A percentile compares a stretch with the other conserved stretches of the same genome.
Evolutionary conservation across 2,113 vertebrate genomes (phyloP).

Genomic region (Caretta caretta): DNA sequence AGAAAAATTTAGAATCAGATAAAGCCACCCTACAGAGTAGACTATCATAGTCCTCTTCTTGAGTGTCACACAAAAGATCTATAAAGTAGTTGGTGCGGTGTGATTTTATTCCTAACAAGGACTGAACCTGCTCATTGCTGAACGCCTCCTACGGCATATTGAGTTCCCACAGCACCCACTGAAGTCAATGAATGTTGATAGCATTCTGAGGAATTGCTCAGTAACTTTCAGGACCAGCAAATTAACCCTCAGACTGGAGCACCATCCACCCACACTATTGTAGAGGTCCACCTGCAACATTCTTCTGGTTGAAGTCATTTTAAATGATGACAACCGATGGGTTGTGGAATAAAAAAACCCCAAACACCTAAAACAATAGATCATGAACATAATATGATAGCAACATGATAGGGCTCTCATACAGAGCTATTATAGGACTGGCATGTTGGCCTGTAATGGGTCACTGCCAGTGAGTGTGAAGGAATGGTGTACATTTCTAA

Average conservation of each 20-base stretch:
- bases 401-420: rapidly evolving
- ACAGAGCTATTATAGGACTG: neutral
- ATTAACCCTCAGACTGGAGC: neutral
- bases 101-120: neutral
- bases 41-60: neutral
- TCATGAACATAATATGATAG: neutral
- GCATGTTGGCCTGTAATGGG: neutral
- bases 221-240: neutral
- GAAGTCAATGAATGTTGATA: neutral
- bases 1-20: neutral
- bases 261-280: neutral
- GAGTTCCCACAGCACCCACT: neutral
- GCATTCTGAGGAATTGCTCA: neutral
- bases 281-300: neutral
- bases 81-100: neutral
- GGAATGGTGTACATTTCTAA: rapidly evolving
- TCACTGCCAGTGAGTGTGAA: rapidly evolving
- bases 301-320: neutral
- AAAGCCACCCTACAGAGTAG: neutral
- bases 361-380: rapidly evolving
- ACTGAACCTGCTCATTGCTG: neutral
- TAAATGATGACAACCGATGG: neutral
- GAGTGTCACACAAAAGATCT: neutral
- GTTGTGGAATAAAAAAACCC: neutral
- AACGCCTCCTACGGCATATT: neutral